Evolutionary conservation across 2,888 invertebrate species (phyloP), one percentile per base, ranked within the genome.

Genomic region (Campoplex nolae): DNA sequence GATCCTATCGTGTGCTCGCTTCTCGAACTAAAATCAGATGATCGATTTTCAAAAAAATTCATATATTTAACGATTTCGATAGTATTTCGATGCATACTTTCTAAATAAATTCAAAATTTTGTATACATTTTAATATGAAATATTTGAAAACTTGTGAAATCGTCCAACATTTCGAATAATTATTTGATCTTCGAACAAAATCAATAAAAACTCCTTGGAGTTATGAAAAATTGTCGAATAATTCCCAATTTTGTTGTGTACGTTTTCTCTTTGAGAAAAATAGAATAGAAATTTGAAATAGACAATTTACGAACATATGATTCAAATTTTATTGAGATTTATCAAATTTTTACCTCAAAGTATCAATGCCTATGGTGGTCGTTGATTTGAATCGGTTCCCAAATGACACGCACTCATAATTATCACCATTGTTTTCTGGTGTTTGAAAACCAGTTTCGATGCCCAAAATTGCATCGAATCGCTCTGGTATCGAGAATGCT

Each of bases 381-480:
- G 83, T 80, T 6, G 89, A 91, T 87, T 77, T 89, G 56, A 91
- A 88, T n/a, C 85, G 87, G 79, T 86, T 86, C 71, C 90, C 82
- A 71, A 92, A 87, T 65, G 91, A 83, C 2, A 90, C 58, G 83
- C 89, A 90, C 38, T 89, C 91, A 18, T 88, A 88, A 48, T 88
- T 88, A 38, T 89, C 88, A 54, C 81, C 68, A 0, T 73, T 35
- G n/a, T 80, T 88, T 9, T 89, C 77, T 11, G 75, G 81, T 13
- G 82, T 85, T 68, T 88, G 77, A 77, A 80, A 85, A 54, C 28
- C 85, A 71, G 35, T 88, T 11, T 90, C 85, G 77, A 89, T 88
- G 7, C 89, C 90, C 73, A 93, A 86, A 67, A 91, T 86, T 8
- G 89, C 79, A 80, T 93, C 91, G 79, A 94, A 93, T 88, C 91